Evolutionary conservation across 2,888 invertebrate species (phyloP).

Genomic region (Orthonevra nobilis): DNA sequence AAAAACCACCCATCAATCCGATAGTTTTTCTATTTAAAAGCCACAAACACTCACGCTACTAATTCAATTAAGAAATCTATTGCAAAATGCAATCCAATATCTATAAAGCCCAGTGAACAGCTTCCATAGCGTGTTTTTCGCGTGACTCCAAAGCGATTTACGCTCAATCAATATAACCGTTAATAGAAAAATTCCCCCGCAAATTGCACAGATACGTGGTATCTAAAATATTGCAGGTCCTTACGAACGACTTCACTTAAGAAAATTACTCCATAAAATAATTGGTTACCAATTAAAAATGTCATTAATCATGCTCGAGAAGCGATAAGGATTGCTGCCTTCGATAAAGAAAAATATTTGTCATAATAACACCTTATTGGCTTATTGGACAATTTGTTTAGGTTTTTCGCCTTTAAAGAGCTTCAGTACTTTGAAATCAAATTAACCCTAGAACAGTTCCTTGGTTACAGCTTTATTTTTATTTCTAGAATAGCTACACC

Average conservation of each 20-base stretch:
- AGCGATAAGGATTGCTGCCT: conserved; percentile 12
- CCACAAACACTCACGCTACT: conserved; percentile 27
- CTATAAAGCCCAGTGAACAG: too few relatives aligned
- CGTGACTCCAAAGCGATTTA: conserved; percentile 54
- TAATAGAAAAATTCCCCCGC: conserved; percentile 57
- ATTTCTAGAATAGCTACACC: conserved; percentile 28
- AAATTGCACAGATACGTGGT: conserved; percentile 32
- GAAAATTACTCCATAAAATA: conserved; percentile 51
- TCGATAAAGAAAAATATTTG: conserved; percentile 32
- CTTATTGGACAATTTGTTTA: too few relatives aligned
- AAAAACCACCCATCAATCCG: conserved; percentile 23
- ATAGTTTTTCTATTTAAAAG: conserved; percentile 2
- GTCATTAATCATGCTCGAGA: conserved; percentile 55
- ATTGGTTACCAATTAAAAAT: conserved; percentile 58
- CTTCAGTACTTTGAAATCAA: conserved; percentile 12
- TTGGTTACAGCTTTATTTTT: conserved; percentile 22
- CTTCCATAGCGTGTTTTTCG: conserved; percentile 18
- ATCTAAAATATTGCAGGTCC: conserved; percentile 13
- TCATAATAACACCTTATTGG: conserved; percentile 45
- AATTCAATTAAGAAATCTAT: conserved; percentile 55
- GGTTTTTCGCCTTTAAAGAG: not conserved
- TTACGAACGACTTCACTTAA: conserved; percentile 18
- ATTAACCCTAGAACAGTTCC: conserved; percentile 22
- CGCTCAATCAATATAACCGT: conserved; percentile 55
- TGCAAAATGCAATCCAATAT: not conserved